Base-by-base conservation (phyloP, 2,113 vertebrate species). In the Microcebus ravelobensis region DNA sequence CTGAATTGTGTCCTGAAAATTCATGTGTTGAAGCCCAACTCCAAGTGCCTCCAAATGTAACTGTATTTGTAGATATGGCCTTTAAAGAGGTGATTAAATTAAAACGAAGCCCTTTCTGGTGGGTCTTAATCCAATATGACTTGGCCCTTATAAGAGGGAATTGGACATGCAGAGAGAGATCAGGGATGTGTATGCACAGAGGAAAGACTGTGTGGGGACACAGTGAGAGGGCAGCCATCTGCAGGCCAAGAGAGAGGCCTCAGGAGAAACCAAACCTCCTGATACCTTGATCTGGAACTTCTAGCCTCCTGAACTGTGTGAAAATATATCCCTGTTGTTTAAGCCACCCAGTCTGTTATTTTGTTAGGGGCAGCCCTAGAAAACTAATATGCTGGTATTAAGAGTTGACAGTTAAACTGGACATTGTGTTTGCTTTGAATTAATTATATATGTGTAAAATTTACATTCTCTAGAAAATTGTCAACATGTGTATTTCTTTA, bases 381-480 rank as follows among this genome's bases (percentile, higher is more conserved):
- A 90, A 55, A 61, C 29, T 50, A 63, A 86, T 29, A 91, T 25
- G 59, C 25, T 85, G 5, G 9, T 87, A 31, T n/a, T 57, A 57
- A 95, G 29, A 93, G 48, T 68, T 88, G n/a, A 42, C 48, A 85
- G 8, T 94, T 91, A 71, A 90, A 61, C 15, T 74, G 61, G 48
- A 36, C 29, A 13, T 74, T 85, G 18, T 45, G 18, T 91, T 93
- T 95, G 36, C 48, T 34, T 92, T 48, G 15, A 71, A 91, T 87
- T 81, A 77, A 74, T 89, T 55, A 15, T 29, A 42, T 82, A 48
- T 71, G 10, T 39, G 55, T 95, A 65, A 73, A 84, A 85, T 3
- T 50, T 92, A 61, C 13, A 21, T 59, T 45, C 42, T 93, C 55
- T 29, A 84, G 17, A 84, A 90, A 65, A 90, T 48, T 95, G 55